Evolutionary conservation across 1,140 invertebrate species (phyloP).

Genomic region (Nebria ingens): DNA sequence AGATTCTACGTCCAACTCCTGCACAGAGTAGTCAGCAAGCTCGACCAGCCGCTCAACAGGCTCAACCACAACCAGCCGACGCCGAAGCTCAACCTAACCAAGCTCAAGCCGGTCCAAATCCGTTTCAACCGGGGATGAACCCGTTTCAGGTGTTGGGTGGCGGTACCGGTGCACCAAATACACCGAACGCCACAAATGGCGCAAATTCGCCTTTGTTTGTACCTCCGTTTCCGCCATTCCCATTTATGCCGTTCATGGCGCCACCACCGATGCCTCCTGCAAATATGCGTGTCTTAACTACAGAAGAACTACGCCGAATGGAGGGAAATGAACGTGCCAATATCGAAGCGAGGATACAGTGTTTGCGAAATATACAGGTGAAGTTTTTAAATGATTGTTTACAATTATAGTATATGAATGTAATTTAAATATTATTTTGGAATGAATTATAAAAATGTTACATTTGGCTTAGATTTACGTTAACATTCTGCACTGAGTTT

Average conservation of each 20-base stretch:
- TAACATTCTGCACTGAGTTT: no score
- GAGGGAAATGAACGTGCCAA: constrained; percentile 79
- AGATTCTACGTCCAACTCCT: not conserved
- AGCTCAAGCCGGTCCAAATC: constrained; percentile 23
- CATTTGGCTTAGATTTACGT: not conserved
- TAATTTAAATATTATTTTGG: constrained; percentile 10
- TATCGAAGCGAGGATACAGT: constrained; percentile 79
- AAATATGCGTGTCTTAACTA: constrained; percentile 60
- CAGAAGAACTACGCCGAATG: constrained; percentile 76
- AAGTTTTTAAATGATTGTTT: not conserved
- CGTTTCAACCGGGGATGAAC: constrained; percentile 19
- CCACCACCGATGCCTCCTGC: constrained; percentile 67
- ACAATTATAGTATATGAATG: not conserved
- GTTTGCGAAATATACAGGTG: constrained; percentile 71
- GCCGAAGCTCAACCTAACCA: constrained; percentile 20
- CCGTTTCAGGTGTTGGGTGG: constrained; percentile 16
- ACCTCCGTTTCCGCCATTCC: constrained; percentile 47
- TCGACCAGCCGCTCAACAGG: constrained; percentile 31
- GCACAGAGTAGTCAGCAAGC: constrained; percentile 31
- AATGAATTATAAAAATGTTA: not conserved
- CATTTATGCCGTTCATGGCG: constrained; percentile 43
- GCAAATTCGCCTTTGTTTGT: constrained; percentile 22
- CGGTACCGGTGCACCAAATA: not conserved
- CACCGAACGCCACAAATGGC: constrained; percentile 12
- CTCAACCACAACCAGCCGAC: constrained; percentile 22